Evolutionary conservation across 2,888 invertebrate species (phyloP).

Genomic region (Nemoura dubitans): DNA sequence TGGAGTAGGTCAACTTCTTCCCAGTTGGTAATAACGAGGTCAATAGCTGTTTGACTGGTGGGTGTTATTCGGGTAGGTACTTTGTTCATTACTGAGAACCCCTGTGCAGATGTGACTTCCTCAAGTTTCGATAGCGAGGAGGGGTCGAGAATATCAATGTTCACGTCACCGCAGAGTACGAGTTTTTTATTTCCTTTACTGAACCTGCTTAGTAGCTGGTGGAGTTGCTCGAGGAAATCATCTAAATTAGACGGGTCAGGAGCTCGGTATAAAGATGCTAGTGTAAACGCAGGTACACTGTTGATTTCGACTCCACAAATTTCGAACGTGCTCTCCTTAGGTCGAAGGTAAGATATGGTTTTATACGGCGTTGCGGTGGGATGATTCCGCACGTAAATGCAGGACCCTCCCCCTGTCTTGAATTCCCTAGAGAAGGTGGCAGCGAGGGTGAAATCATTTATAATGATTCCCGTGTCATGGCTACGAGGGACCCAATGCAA

Average conservation of each 20-base stretch:
- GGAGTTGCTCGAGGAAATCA: not conserved
- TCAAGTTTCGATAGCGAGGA: not conserved
- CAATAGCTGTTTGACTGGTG: not conserved
- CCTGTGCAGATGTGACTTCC: not conserved
- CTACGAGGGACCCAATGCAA: too few species aligned
- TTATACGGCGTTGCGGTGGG: not conserved
- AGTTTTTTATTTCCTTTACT: constrained; percentile 1
- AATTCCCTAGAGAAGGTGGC: not conserved
- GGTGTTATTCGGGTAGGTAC: constrained; percentile 9
- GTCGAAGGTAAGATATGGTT: not conserved
- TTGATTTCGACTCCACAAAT: too few species aligned
- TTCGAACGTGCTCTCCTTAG: too few species aligned
- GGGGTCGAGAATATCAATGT: not conserved
- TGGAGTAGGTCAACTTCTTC: too few species aligned
- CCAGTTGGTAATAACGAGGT: constrained; percentile 19
- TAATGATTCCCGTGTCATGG: not conserved
- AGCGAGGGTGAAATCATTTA: not conserved
- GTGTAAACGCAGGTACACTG: too few species aligned
- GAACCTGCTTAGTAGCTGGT: not conserved
- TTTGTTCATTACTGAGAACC: not conserved
- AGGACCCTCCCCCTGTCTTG: constrained; percentile 10
- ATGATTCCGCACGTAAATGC: not conserved
- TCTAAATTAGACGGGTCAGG: not conserved
- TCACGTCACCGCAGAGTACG: not conserved
- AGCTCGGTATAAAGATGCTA: not conserved